Evolutionary conservation across 2,888 invertebrate species (phyloP).

Genomic region (Drosophila falleni): DNA sequence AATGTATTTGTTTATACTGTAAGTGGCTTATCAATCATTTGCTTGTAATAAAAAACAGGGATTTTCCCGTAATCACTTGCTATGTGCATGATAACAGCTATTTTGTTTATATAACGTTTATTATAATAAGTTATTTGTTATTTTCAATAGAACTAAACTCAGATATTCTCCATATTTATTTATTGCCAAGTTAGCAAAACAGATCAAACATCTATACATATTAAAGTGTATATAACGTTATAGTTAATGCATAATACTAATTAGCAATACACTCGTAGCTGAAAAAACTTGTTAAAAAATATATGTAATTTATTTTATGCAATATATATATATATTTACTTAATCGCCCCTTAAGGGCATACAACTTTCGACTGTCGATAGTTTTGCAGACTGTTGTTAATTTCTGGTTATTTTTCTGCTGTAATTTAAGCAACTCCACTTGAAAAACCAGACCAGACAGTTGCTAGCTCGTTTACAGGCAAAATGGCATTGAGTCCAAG

Average conservation of each 20-base stretch:
- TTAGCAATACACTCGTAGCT: background rate
- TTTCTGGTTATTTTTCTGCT: constrained; percentile 6
- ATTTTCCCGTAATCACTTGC: background rate
- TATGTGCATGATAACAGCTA: background rate
- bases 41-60: background rate
- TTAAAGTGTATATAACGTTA: no score
- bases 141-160: background rate
- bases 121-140: background rate
- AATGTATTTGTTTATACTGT: background rate
- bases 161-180: background rate
- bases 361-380: constrained; percentile 14
- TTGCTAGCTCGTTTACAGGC: background rate
- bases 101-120: background rate
- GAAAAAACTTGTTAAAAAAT: background rate
- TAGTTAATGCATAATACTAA: background rate
- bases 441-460: constrained; percentile 18
- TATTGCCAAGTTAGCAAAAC: background rate
- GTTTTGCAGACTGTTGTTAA: background rate
- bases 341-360: constrained; percentile 11
- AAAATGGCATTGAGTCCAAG: constrained; percentile 31
- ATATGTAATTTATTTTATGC: background rate
- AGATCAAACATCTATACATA: background rate
- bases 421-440: constrained; percentile 31
- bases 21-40: constrained; percentile 3
- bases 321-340: background rate